Percentiles rank a stretch among this genome's conserved stretches.
These are phyloP conservation scores for Melanargia galathea DNA, from an alignment of 2,888 invertebrate genomes.

Conservation along the genomic window DNA sequence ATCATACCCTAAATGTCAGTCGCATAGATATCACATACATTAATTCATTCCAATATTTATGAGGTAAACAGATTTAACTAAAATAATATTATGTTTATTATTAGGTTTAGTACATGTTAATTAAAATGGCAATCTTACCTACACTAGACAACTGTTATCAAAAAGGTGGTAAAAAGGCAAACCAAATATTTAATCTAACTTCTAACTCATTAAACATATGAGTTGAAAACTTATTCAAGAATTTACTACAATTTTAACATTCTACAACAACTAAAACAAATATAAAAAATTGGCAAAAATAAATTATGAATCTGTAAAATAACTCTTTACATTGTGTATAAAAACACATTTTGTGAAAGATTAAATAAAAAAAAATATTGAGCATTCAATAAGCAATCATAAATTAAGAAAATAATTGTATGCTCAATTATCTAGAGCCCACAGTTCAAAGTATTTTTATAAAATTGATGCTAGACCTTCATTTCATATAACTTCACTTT, in stretches of 20 bases:
- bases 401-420: background rate
- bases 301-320: background rate
- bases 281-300: constrained; percentile 5
- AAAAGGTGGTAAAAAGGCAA: constrained; percentile 4
- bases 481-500: background rate
- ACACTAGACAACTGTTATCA: constrained; percentile 8
- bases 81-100: constrained; percentile 4
- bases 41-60: constrained; percentile 30
- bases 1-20: constrained; percentile 62
- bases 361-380: background rate
- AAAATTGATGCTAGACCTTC: background rate
- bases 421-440: background rate
- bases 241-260: background rate
- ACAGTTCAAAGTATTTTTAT: background rate
- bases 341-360: background rate
- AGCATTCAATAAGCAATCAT: background rate
- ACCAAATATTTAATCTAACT: constrained; percentile 20
- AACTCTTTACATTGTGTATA: background rate
- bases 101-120: background rate
- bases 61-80: constrained; percentile 30
- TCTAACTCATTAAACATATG: constrained; percentile 18
- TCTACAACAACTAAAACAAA: background rate
- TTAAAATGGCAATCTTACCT: constrained; percentile 21
- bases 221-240: constrained; percentile 8
- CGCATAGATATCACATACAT: constrained; percentile 54